A percentile compares a stretch with the other conserved stretches of the same genome.
phyloP scores from a whole-genome alignment of 2,797 vertebrate genomes.

The Anguilla anguilla region DNA sequence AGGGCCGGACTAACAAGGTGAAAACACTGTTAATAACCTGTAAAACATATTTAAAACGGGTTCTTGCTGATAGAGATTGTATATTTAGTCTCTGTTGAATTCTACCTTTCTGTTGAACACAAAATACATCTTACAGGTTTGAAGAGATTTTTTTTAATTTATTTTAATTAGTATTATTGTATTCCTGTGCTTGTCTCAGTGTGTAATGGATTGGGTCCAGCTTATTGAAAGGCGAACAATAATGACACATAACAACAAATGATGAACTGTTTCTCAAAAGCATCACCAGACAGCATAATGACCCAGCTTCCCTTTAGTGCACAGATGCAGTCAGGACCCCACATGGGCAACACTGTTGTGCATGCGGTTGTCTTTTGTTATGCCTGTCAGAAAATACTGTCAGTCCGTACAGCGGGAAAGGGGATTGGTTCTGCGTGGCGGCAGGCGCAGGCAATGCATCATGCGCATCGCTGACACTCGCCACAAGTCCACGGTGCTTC shows the following conservation, averaged over 20 bases:
- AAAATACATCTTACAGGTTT: background rate
- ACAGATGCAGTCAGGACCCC: conserved; percentile 43
- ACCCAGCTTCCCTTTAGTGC: conserved; percentile 47
- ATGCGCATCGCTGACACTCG: conserved; percentile 51
- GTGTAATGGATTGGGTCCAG: conserved; percentile 51
- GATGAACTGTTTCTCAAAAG: conserved; percentile 46
- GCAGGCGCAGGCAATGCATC: conserved; percentile 53
- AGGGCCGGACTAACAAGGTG: conserved; percentile 59
- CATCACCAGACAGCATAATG: conserved; percentile 49
- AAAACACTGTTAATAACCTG: conserved; percentile 62
- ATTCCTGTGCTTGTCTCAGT: conserved; percentile 44
- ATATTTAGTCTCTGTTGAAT: conserved; percentile 22
- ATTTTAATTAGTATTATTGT: conserved; percentile 24
- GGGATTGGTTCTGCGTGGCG: conserved; percentile 37
- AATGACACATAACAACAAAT: conserved; percentile 47
- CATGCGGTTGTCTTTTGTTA: background rate
- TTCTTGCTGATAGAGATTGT: conserved; percentile 25
- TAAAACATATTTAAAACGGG: conserved; percentile 54
- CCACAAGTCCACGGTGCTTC: conserved; percentile 51
- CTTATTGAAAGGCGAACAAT: conserved; percentile 33
- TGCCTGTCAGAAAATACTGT: conserved; percentile 11
- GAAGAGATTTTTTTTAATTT: conserved; percentile 18
- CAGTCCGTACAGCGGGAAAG: background rate
- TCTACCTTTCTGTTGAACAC: background rate
- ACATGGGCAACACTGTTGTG: background rate